A percentile compares a stretch with the other conserved stretches of the same genome.
These are phyloP conservation scores for Andrena flavipes DNA, from an alignment of 2,888 invertebrate species.

Conservation along the genomic window DNA sequence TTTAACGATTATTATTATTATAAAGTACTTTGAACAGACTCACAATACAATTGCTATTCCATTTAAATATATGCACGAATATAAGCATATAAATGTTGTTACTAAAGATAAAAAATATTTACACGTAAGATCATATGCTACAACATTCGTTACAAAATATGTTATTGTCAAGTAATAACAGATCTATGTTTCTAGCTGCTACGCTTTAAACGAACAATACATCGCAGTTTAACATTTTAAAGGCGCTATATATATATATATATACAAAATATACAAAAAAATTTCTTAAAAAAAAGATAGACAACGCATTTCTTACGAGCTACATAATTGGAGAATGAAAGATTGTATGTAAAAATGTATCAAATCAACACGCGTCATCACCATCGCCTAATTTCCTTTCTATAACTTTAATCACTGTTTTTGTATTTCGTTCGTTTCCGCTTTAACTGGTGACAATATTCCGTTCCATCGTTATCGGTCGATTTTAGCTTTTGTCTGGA, in stretches of 20 bases:
- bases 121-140: slow-evolving; percentile 37
- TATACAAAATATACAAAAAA: slow-evolving; percentile 51
- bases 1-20: slow-evolving; percentile 14
- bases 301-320: slow-evolving; percentile 6
- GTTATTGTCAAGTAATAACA: slow-evolving; percentile 42
- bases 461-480: background rate
- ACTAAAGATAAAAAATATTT: slow-evolving; percentile 49
- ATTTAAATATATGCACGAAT: slow-evolving; percentile 13
- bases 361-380: background rate
- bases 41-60: background rate
- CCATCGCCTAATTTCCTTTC: background rate
- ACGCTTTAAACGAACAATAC: slow-evolving; percentile 21
- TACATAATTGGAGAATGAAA: background rate
- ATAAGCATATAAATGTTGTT: slow-evolving; percentile 15
- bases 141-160: slow-evolving; percentile 37
- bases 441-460: background rate
- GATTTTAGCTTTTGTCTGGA: slow-evolving; percentile 26
- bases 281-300: slow-evolving; percentile 5
- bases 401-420: slow-evolving; percentile 5
- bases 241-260: slow-evolving; percentile 40
- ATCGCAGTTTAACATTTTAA: slow-evolving; percentile 15
- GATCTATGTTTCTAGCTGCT: slow-evolving; percentile 53
- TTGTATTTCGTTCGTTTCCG: slow-evolving; percentile 1
- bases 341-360: background rate
- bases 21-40: slow-evolving; percentile 2